A percentile compares a stretch with the other conserved stretches of the same genome.
phyloP scores from a whole-genome alignment of 2,113 vertebrate genomes.

The Danionella cerebrum region DNA sequence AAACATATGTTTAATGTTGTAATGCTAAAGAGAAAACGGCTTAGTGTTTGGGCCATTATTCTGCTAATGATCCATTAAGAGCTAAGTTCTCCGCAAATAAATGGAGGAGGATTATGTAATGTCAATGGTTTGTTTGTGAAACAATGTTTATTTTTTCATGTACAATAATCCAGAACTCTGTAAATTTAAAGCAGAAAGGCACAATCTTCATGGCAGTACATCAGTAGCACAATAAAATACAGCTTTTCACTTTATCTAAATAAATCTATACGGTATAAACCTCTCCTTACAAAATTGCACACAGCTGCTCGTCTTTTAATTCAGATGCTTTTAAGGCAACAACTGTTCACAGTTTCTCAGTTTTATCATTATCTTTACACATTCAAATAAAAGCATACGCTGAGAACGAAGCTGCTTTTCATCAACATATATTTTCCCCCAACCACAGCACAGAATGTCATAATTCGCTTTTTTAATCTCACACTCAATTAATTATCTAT shows the following conservation, averaged over 20 bases:
- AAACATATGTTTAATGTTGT: too few relatives aligned
- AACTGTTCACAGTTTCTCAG: constrained; percentile 38
- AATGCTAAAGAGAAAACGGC: too few relatives aligned
- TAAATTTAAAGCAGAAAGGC: constrained; percentile 31
- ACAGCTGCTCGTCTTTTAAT: neutral
- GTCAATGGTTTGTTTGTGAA: neutral
- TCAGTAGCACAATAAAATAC: constrained; percentile 8
- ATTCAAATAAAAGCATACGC: neutral
- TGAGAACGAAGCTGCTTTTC: too few relatives aligned
- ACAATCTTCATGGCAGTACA: constrained; percentile 29
- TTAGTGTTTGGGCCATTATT: too few relatives aligned
- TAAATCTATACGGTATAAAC: constrained; percentile 4
- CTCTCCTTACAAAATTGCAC: constrained; percentile 5
- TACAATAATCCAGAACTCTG: constrained; percentile 36
- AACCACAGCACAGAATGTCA: too few relatives aligned
- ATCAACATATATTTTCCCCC: too few relatives aligned
- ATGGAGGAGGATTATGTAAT: too few relatives aligned
- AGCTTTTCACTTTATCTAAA: constrained; percentile 11
- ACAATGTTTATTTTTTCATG: constrained; percentile 26
- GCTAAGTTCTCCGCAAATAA: too few relatives aligned
- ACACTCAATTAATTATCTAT: neutral
- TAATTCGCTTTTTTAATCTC: too few relatives aligned
- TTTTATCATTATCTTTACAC: neutral
- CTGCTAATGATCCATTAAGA: too few relatives aligned
- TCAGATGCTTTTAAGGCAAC: constrained; percentile 35